Evolutionary conservation across 2,113 vertebrate genomes (phyloP).

Genomic region (Rhinopomastus cyanomelas): DNA sequence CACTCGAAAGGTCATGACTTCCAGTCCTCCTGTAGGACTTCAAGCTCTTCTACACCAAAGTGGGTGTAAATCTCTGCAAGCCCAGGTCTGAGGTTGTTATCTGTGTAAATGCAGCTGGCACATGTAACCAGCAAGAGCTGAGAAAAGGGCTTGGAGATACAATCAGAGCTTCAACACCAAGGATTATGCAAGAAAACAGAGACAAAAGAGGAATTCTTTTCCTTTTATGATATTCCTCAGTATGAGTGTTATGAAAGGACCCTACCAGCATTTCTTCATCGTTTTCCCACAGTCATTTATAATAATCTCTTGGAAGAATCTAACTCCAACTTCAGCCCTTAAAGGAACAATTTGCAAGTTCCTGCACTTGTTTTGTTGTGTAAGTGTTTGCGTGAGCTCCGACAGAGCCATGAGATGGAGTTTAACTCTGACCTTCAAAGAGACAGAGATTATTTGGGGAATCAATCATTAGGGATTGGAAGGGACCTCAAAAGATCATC

Average conservation of each 20-base stretch:
- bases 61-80: not conserved
- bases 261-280: not conserved
- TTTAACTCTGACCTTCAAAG: not conserved
- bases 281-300: slow-evolving; percentile 40
- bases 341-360: not conserved
- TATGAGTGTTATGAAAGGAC: not conserved
- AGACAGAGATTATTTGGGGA: slow-evolving; percentile 37
- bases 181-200: slow-evolving; percentile 31
- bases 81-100: not conserved
- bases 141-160: slow-evolving; percentile 9
- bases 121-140: not conserved
- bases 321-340: not conserved
- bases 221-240: slow-evolving; percentile 15
- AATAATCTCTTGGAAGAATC: slow-evolving; percentile 28
- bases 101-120: not conserved
- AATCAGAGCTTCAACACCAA: slow-evolving; percentile 4
- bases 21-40: not conserved
- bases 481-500: too few relatives aligned
- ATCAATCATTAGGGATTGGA: too few relatives aligned
- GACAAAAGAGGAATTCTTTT: slow-evolving; percentile 27
- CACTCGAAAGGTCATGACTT: not conserved
- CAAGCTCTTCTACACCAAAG: not conserved
- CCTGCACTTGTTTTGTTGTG: slow-evolving; percentile 25
- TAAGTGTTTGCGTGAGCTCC: slow-evolving; percentile 28
- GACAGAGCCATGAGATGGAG: not conserved